Evolutionary conservation across 2,797 vertebrate species (phyloP), one percentile per base, ranked within the genome.

Genomic region (Vireo griseus): DNA sequence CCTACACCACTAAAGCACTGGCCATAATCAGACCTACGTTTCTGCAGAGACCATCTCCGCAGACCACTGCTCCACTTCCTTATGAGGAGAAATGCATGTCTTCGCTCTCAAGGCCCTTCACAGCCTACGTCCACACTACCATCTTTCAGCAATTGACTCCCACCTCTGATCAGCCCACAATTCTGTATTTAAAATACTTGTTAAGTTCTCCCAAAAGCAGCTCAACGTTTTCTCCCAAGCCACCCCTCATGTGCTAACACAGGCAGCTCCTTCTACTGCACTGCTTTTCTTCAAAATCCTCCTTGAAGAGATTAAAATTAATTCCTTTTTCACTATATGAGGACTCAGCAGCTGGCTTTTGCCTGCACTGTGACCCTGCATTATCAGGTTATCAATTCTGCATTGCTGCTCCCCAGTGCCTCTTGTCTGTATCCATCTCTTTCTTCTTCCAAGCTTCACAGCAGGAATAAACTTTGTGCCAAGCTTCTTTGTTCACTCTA

Each of bases 381-480:
- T 33, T 44, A 80, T 35, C 59, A 69, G 17, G 57, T 40, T 57
- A 76, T 37, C 57, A 52, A 11, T 37, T 50, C 78, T n/a, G 17
- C 28, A 11, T 15, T 0, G 0, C 10, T 0, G 0, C 35, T 83
- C 25, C 33, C 22, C 39, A 11, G 9, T 44, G 48, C 22, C 1
- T 1, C 31, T 24, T 44, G 11, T 47, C 24, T 3, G 0, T 15
- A 73, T 18, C 52, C 33, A 80, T 15, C 63, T 33, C 47, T 28
- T 61, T 61, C 33, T 54, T 47, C 55, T 62, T n/a, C 25, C 59
- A 69, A 39, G 21, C 22, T 83, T 73, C 55, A 40, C 37, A 66
- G 28, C 19, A 73, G 13, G 13, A 73, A 79, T 19, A 47, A 6
- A 14, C 28, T 58, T 73, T 19, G 22, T 61, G 66, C 7, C 40